Base-by-base conservation (phyloP, 2,113 vertebrate species). In the Atlantisia rogersi region DNA sequence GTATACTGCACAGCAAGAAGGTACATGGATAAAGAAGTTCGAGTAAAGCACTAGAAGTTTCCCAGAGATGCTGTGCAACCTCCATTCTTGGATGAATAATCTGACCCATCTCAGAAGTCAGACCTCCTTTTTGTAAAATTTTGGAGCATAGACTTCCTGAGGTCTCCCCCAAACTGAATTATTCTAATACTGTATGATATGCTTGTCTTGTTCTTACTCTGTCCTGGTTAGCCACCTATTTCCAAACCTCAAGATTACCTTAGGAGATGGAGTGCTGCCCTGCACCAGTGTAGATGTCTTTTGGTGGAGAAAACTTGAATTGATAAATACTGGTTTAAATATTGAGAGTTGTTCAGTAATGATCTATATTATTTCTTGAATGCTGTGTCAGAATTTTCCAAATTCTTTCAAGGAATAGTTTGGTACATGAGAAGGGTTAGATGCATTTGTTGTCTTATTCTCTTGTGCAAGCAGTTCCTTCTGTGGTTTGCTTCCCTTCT, bases 71-170 rank as follows among this genome's bases (percentile, higher is more conserved):
- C 5, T 83, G 35, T 48, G 15, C 5, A 59, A 40, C 11, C 3
- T 63, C 6, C 8, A 4, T 53, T 86, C 37, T 53, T 42, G 44
- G 12, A 16, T 68, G 15, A 29, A 53, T 73, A 56, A 31, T 10
- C 8, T 48, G 28, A 39, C 14, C 3, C 22, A 35, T 22, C 15
- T 42, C 6, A 1, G 16, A 64, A 35, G 2, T n/a, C 0, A 0
- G 3, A 0, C 29, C 26, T 58, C 1, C 10, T 80, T 29, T 60
- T 19, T 18, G 15, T 2, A 25, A 18, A 3, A 24, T 16, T 73
- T 19, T 83, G 42, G 37, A 52, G 7, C 29, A 75, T 7, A 80
- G 5, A 13, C 18, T 69, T 64, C 19, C 21, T 32, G 50, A 75
- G 12, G 25, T 75, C 50, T 58, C 7, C 11, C 79, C 17, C 37